phyloP scores from a whole-genome alignment of 2,113 vertebrate genomes.

The Suricata suricatta region DNA sequence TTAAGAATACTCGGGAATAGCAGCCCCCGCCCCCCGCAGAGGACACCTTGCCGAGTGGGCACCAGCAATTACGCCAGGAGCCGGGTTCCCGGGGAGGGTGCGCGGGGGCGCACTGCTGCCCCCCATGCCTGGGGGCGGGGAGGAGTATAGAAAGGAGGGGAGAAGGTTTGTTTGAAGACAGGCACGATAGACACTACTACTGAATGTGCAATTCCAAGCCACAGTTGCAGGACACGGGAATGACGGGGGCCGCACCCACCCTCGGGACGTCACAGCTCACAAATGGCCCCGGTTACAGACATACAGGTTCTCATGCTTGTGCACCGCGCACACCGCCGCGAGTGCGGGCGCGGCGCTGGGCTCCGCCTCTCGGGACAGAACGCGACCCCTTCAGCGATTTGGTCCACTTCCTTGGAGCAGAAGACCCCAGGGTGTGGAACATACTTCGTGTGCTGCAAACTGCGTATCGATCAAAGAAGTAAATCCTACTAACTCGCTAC shows the following conservation, averaged over 20 bases:
- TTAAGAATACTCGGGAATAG: background rate
- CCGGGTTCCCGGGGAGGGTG: background rate
- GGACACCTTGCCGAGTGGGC: background rate
- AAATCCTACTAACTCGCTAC: constrained; percentile 72
- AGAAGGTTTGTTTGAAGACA: constrained; percentile 36
- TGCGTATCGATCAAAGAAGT: constrained; percentile 74
- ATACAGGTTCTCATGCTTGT: constrained; percentile 76
- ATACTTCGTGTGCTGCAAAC: constrained; percentile 67
- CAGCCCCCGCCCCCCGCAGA: background rate
- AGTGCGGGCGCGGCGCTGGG: constrained; percentile 73
- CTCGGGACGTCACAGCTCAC: constrained; percentile 44
- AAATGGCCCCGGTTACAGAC: constrained; percentile 62
- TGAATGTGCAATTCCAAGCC: background rate
- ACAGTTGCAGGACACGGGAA: background rate
- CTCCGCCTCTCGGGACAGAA: constrained; percentile 40
- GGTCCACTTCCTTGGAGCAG: constrained; percentile 77
- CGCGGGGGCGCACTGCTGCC: background rate
- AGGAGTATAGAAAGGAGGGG: background rate
- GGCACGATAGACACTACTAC: constrained; percentile 54
- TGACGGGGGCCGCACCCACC: background rate
- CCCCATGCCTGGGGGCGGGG: background rate
- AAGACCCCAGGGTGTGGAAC: constrained; percentile 63
- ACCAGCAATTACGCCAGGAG: background rate
- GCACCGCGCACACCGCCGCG: constrained; percentile 76
- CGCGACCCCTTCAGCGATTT: constrained; percentile 62